Conservation (phyloP, 2,797 vertebrate species). For the Megaceryle alcyon region DNA sequence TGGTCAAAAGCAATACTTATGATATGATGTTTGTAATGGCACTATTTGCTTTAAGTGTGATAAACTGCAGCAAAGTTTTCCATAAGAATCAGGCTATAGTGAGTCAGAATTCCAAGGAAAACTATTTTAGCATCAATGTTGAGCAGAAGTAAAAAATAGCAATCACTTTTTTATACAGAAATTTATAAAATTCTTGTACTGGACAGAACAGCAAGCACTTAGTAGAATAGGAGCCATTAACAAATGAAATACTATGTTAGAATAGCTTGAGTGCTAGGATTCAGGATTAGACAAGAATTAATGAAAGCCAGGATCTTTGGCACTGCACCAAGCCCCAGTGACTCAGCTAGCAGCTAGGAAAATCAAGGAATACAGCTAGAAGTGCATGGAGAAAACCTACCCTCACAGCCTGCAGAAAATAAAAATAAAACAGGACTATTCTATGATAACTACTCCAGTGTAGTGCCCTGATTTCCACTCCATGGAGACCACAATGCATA, state of each 20-base stretch:
- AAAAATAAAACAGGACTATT: background rate
- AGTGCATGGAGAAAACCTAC: background rate
- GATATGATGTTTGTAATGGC: background rate
- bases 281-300: background rate
- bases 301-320: background rate
- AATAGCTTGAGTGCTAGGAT: background rate
- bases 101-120: constrained; percentile 9
- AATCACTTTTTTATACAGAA: background rate
- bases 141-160: background rate
- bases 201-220: background rate
- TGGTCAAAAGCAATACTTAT: background rate
- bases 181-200: background rate
- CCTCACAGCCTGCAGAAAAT: background rate
- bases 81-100: background rate
- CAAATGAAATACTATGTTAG: background rate
- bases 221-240: background rate
- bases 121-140: background rate
- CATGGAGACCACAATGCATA: background rate
- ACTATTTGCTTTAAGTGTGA: background rate
- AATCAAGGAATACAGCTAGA: background rate
- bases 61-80: background rate
- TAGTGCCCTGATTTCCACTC: background rate
- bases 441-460: background rate
- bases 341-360: constrained; percentile 20
- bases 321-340: background rate